Evolutionary conservation across 2,113 vertebrate genomes (phyloP).

Genomic region (Carollia perspicillata): DNA sequence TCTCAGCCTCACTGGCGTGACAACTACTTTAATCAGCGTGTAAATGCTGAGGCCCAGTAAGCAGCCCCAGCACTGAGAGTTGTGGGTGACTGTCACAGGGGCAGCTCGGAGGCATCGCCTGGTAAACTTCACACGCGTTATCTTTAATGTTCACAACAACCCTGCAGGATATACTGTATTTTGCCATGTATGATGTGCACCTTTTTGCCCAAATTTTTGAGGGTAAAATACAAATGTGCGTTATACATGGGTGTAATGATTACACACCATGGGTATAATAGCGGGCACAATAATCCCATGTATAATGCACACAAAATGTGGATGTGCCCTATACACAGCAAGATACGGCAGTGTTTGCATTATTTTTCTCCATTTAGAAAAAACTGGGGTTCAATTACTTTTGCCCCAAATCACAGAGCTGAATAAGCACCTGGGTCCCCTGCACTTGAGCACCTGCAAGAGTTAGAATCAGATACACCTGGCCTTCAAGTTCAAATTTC

Average conservation of each 20-base stretch:
- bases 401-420: neutral
- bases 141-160: neutral
- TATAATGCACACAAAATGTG: too few relatives aligned
- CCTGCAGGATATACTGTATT: neutral
- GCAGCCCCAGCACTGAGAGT: neutral
- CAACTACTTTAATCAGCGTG: neutral
- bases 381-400: neutral
- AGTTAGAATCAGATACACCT: neutral
- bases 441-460: neutral
- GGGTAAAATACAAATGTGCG: too few relatives aligned
- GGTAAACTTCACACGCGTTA: rapidly evolving
- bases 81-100: neutral
- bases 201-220: too few relatives aligned
- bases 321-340: too few relatives aligned
- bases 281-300: too few relatives aligned
- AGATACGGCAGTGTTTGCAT: too few relatives aligned
- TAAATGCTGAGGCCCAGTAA: neutral
- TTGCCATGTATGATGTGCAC: too few relatives aligned
- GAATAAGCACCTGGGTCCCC: neutral
- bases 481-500: neutral
- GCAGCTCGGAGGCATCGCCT: too few relatives aligned
- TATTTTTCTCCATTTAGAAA: neutral
- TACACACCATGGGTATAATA: too few relatives aligned
- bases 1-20: neutral
- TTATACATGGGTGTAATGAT: too few relatives aligned